Evolutionary conservation across 1,140 invertebrate genomes (phyloP), one percentile per base, ranked within the genome.

Genomic region (Chironomus tepperi): DNA sequence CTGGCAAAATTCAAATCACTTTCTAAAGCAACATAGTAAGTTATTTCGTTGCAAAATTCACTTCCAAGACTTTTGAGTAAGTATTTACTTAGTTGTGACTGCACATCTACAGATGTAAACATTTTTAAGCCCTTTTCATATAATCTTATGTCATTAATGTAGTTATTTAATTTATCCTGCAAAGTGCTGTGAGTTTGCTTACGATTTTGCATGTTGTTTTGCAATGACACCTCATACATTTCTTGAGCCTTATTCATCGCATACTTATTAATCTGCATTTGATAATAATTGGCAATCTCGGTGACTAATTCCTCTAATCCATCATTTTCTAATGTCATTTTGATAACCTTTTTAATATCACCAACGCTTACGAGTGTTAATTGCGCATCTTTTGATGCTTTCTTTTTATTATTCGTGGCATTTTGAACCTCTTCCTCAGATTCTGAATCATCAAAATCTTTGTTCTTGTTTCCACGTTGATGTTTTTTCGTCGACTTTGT

Each of bases 401-500:
- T 86, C 80, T 82, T 83, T 18, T 79, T 81, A 77, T 77, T 77
- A 67, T 24, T 57, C 2, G 12, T 7, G 9, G 74, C 75, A 15
- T 78, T 74, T 73, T 19, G n/a, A 9, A 80, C 79, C 9, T 87
- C 86, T 72, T 88, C 86, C 75, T 91, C 89, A 43, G 87, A 89
- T 77, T 90, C 89, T 47, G 85, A 86, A 75, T 88, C 86, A 79
- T 84, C 83, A 70, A 80, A 79, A 74, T 80, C 80, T 74, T 84
- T 84, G 5, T 77, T 82, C 80, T 73, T 80, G 81, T 83, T 85
- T 42, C 82, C 84, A 78, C 81, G 83, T 75, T 83, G 83, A 80
- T 88, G 86, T 79, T 93, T 93, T 79, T 98, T 98, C 0, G 91
- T 92, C 7, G 95, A 91, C 82, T 96, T 97, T 0, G 93, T 98